A percentile compares a stretch with the other conserved stretches of the same genome.
phyloP scores from a whole-genome alignment of 2,888 invertebrate species.

The Anoncus sp. region DNA sequence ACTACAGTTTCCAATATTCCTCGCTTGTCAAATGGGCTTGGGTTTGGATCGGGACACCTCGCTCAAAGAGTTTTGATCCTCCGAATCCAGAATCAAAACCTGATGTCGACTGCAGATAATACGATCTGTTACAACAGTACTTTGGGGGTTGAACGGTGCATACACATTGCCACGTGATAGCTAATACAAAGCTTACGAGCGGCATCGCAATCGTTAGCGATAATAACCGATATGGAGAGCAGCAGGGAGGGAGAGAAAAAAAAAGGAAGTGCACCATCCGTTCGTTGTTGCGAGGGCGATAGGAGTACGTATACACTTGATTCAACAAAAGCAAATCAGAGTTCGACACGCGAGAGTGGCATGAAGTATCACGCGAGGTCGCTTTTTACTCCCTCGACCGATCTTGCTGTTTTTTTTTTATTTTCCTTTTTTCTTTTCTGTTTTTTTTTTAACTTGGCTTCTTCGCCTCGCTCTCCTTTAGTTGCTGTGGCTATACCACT shows the following conservation, averaged over 20 bases:
- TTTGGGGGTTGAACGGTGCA: neutral
- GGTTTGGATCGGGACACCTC: too few species aligned
- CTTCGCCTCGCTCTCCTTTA: slow-evolving; percentile 33
- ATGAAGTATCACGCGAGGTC: slow-evolving; percentile 81
- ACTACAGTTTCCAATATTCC: too few species aligned
- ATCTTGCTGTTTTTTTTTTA: slow-evolving; percentile 68
- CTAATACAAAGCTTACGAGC: slow-evolving; percentile 32
- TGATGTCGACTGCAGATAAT: neutral
- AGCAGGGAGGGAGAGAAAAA: slow-evolving; percentile 51
- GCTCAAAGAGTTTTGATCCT: too few species aligned
- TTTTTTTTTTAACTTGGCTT: slow-evolving; percentile 48
- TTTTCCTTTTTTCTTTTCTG: slow-evolving; percentile 14
- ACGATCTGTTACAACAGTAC: neutral
- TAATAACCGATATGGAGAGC: slow-evolving; percentile 57
- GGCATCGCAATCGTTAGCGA: slow-evolving; percentile 57
- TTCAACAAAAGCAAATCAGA: slow-evolving; percentile 82
- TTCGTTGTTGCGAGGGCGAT: slow-evolving; percentile 71
- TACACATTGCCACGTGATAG: neutral
- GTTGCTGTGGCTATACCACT: neutral
- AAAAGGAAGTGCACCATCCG: slow-evolving; percentile 74
- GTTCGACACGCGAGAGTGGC: slow-evolving; percentile 82
- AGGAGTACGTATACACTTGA: slow-evolving; percentile 77
- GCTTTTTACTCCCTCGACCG: slow-evolving; percentile 70
- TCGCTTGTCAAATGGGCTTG: too few species aligned
- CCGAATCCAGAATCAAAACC: neutral